Evolutionary conservation across 2,888 invertebrate genomes (phyloP).

Genomic region (Drosophila phalerata): DNA sequence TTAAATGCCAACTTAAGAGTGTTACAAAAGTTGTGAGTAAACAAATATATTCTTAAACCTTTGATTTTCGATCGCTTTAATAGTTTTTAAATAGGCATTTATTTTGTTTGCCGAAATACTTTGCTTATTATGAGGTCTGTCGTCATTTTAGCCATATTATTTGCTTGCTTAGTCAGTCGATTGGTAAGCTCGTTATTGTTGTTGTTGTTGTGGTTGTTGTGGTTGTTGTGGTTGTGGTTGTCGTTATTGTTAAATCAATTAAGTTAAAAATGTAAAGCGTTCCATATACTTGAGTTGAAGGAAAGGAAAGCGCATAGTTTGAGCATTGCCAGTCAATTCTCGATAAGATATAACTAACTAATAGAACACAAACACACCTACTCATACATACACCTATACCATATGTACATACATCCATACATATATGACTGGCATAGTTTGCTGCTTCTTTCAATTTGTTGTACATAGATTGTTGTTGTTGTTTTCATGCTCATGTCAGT

Average conservation of each 20-base stretch:
- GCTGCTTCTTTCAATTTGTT: constrained; percentile 37
- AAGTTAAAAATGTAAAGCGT: constrained; percentile 58
- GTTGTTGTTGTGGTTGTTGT: constrained; percentile 5
- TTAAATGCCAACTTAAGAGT: no score
- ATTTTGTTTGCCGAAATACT: constrained; percentile 25
- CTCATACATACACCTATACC: background rate
- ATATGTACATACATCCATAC: background rate
- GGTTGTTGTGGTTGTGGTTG: constrained; percentile 1
- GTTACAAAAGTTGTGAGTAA: background rate
- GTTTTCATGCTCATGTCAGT: constrained; percentile 52
- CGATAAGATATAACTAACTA: constrained; percentile 70
- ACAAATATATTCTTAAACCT: background rate
- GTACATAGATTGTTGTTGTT: constrained; percentile 25
- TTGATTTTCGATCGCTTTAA: constrained; percentile 37
- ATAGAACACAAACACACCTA: constrained; percentile 25
- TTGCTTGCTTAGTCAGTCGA: constrained; percentile 24
- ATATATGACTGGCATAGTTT: constrained; percentile 65
- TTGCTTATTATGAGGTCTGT: constrained; percentile 34
- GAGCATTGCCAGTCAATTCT: constrained; percentile 58
- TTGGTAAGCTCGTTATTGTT: constrained; percentile 23
- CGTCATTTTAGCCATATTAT: constrained; percentile 29
- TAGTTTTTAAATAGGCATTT: constrained; percentile 37
- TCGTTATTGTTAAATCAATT: constrained; percentile 55
- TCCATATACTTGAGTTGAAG: constrained; percentile 39
- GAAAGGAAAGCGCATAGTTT: constrained; percentile 51